Conservation (phyloP, 2,888 invertebrate species). For the Mimas tiliae region DNA sequence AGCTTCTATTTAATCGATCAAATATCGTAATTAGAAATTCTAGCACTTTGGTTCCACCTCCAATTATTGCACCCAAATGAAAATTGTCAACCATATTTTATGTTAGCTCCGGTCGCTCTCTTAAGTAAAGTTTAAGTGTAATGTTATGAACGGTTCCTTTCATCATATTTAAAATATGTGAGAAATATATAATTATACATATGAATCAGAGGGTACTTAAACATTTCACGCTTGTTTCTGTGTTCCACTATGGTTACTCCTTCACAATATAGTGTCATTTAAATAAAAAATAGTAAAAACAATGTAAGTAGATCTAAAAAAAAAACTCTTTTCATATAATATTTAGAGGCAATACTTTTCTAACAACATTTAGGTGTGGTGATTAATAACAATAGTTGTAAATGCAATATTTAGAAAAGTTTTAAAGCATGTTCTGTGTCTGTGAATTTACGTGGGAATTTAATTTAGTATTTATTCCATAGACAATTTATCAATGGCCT, state of each 20-base stretch:
- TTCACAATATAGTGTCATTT: slow-evolving; percentile 39
- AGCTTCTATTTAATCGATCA: slow-evolving; percentile 78
- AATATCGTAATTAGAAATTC: slow-evolving; percentile 73
- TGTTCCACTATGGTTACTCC: slow-evolving; percentile 18
- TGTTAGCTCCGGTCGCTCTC: slow-evolving; percentile 72
- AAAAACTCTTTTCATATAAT: slow-evolving; percentile 74
- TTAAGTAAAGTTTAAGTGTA: slow-evolving; percentile 35
- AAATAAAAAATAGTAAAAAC: slow-evolving; percentile 59
- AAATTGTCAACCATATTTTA: slow-evolving; percentile 51
- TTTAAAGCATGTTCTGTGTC: slow-evolving; percentile 63
- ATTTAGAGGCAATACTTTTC: slow-evolving; percentile 82
- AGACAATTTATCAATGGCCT: slow-evolving; percentile 60
- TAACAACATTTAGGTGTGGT: slow-evolving; percentile 80
- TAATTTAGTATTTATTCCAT: slow-evolving; percentile 68
- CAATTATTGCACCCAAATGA: slow-evolving; percentile 67
- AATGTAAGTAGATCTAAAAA: slow-evolving; percentile 74
- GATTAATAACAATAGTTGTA: slow-evolving; percentile 78
- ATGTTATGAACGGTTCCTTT: slow-evolving; percentile 26
- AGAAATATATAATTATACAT: slow-evolving; percentile 21
- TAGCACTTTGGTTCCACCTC: slow-evolving; percentile 76
- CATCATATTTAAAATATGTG: slow-evolving; percentile 17
- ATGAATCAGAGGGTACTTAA: slow-evolving; percentile 33
- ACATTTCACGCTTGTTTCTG: slow-evolving; percentile 29
- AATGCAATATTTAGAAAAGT: slow-evolving; percentile 75
- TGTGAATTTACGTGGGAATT: slow-evolving; percentile 58